A percentile compares a stretch with the other conserved stretches of the same genome.
Conservation (phyloP, 2,888 invertebrate species). For the Oligia latruncula region DNA sequence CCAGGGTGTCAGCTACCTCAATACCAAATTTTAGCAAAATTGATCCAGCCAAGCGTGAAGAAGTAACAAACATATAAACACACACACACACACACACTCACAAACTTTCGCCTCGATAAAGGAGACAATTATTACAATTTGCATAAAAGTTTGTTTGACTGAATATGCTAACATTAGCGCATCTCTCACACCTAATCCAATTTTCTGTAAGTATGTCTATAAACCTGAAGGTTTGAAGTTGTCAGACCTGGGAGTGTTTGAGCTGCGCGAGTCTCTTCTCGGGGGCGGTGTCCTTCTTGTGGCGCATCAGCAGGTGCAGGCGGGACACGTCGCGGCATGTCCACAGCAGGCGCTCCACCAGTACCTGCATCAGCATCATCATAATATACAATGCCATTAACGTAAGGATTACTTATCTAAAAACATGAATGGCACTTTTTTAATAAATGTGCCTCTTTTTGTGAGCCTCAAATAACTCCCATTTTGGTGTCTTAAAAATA, state of each 20-base stretch:
- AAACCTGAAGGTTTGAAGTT: background rate
- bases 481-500: background rate
- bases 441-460: background rate
- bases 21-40: too few species aligned
- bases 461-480: background rate
- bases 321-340: slow-evolving; percentile 90
- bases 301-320: slow-evolving; percentile 90
- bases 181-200: too few species aligned
- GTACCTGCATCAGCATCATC: slow-evolving; percentile 67
- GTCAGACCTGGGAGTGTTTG: slow-evolving; percentile 85
- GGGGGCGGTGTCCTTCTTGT: slow-evolving; percentile 87
- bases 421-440: background rate
- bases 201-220: background rate
- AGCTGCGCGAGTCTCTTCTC: slow-evolving; percentile 85
- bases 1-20: too few species aligned
- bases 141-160: too few species aligned
- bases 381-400: too few species aligned
- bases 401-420: background rate
- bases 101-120: too few species aligned
- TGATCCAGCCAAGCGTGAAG: too few species aligned
- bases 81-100: too few species aligned
- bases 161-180: too few species aligned
- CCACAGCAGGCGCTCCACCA: slow-evolving; percentile 92
- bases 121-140: too few species aligned
- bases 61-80: too few species aligned